Evolutionary conservation across 2,888 invertebrate species (phyloP), one percentile per base, ranked within the genome.

Genomic region (Abscondita cerata): DNA sequence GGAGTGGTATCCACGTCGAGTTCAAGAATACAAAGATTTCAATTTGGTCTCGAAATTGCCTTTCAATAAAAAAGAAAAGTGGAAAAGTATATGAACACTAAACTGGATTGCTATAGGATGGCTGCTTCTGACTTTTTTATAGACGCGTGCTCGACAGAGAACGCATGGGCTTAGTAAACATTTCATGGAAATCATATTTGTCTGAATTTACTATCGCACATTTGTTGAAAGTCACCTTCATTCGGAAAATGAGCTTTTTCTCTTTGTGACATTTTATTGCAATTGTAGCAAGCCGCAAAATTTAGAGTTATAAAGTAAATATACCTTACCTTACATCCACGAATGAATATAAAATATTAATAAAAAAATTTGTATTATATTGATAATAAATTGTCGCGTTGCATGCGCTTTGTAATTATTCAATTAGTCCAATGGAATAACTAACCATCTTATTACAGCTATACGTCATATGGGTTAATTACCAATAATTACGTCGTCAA

Each of bases 21-120:
- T 76, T 78, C 76, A 74, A 75, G 77, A 78, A 77, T 77, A 79
- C 78, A 79, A 80, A 80, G 79, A 80, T 79, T 80, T 80, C 79
- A 79, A 80, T 80, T 80, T 80, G 76, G 78, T 71, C 75, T 72
- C 73, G 79, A 78, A 78, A 80, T 80, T 80, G 79, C 78, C 79
- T 80, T 78, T 78, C 78, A 76, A 77, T 78, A 76, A 77, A 77
- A 75, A 75, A 67, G 74, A 77, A 77, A 76, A 76, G 75, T 71
- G 76, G 76, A 76, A 77, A 77, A 78, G 75, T 76, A 76, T 77
- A 77, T 76, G 78, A 77, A 78, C 78, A 78, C 77, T 76, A 76
- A 78, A 78, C 76, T 75, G 75, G 75, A 77, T 75, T 74, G 76
- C 61, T 60, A 63, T 62, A 59, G 60, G 60, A 60, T 64, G 59